Base-by-base conservation (phyloP, 1,140 invertebrate genomes). In the Capitella teleta region DNA sequence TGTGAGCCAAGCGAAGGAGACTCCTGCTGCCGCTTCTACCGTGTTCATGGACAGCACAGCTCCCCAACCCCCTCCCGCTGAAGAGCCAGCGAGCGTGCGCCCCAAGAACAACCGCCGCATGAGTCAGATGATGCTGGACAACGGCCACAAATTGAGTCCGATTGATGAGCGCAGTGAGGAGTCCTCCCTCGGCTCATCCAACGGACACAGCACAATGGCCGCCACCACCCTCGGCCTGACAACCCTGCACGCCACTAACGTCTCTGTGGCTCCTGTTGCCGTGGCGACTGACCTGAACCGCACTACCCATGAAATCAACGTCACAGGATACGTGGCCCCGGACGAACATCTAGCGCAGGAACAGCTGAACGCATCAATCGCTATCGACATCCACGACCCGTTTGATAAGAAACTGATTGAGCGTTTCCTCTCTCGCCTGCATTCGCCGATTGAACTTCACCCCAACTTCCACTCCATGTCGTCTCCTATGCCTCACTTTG, bases 331-430 rank as follows among this genome's bases (percentile, higher is more conserved):
- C 21, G 21, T 25, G 3, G 23, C 42, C 6, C 2, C 42, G n/a
- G 62, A 67, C 12, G 49, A 61, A 19, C 41, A 55, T 23, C 48
- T 56, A 36, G 52, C 53, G 42, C 53, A 55, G 36, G 59, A 60
- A 21, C 28, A 58, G 18, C 37, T 60, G 51, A 54, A 53, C 19
- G 49, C 49, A 37, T 60, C 61, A 1, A 49, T 63, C 3, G 49
- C 47, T 3, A 60, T 64, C 5, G 59, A 72, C 55, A 58, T 65
- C 10, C 60, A 59, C 14, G 57, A 71, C 52, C 70, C 70, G 3
- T 72, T 72, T 61, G 64, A 68, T 55, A 50, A 55, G 5, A 51
- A 61, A 3, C 46, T 62, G 5, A 57, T 60, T n/a, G 43, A 53
- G 8, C 50, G 57, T n/a, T 48, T 70, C 26, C 46, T 73, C 18